Percentiles rank a stretch among this genome's conserved stretches.
Conservation (phyloP, 2,113 vertebrate species). For the Mohoua ochrocephala region DNA sequence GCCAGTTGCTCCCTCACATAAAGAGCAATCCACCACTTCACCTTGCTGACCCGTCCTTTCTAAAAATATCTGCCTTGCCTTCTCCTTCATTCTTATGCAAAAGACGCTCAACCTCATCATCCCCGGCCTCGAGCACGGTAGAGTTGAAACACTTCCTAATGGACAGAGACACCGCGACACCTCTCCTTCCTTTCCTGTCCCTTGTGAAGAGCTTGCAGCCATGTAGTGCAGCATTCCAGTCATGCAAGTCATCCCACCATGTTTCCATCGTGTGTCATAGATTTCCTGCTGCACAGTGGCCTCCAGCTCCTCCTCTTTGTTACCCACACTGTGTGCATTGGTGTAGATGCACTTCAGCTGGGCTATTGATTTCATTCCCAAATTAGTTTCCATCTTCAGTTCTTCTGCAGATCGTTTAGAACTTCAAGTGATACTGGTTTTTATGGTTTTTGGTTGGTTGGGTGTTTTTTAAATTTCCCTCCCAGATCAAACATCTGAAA, state of each 20-base stretch:
- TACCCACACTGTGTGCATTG: too few relatives aligned
- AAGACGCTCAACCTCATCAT: background rate
- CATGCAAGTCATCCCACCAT: background rate
- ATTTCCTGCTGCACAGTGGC: background rate
- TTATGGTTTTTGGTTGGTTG: background rate
- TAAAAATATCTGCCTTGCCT: background rate
- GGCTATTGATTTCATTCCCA: background rate
- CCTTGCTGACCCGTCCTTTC: background rate
- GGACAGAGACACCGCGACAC: background rate
- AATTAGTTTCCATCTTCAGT: background rate
- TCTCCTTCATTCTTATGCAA: rapidly evolving
- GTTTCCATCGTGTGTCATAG: background rate
- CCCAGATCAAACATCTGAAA: background rate
- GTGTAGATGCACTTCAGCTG: background rate
- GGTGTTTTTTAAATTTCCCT: background rate
- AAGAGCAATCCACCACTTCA: background rate
- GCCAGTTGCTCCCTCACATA: background rate
- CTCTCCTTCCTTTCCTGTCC: background rate
- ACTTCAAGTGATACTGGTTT: background rate
- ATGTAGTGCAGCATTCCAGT: background rate
- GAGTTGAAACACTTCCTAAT: background rate
- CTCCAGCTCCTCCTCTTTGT: background rate
- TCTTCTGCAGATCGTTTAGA: background rate
- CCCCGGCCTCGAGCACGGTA: background rate
- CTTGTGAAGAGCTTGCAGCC: background rate